phyloP scores from a whole-genome alignment of 2,888 invertebrate genomes.

The Eubasilissa splendida region DNA sequence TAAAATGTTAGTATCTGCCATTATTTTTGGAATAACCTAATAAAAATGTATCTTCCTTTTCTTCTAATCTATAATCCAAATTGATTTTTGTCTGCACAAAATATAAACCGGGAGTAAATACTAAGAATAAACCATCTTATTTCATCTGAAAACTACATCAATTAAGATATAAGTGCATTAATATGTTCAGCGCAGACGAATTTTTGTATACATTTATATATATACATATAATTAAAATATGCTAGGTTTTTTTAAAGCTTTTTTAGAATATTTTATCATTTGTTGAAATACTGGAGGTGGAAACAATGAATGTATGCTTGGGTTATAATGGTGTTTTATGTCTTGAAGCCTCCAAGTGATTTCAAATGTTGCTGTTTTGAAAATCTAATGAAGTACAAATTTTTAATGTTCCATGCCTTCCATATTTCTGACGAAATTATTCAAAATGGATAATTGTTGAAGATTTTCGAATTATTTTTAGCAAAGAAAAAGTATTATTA shows the following conservation, averaged over 20 bases:
- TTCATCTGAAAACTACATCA: constrained; percentile 8
- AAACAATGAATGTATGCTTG: constrained; percentile 5
- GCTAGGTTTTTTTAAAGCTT: constrained; percentile 39
- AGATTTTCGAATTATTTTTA: background rate
- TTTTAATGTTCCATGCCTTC: constrained; percentile 24
- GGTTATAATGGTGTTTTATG: constrained; percentile 10
- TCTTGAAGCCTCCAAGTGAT: constrained; percentile 10
- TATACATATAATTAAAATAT: constrained; percentile 5
- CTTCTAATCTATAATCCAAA: background rate
- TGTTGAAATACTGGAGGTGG: constrained; percentile 2
- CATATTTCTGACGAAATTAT: background rate
- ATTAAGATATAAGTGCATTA: constrained; percentile 21
- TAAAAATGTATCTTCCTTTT: background rate
- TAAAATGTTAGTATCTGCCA: too few relatives aligned
- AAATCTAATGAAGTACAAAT: constrained; percentile 34
- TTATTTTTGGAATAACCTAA: too few relatives aligned
- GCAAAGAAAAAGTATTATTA: background rate
- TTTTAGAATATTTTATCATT: constrained; percentile 23
- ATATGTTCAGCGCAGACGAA: constrained; percentile 19
- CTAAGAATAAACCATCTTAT: background rate
- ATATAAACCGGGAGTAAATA: background rate
- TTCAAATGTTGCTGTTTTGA: constrained; percentile 31
- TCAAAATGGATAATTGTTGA: background rate
- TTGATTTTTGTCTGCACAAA: constrained; percentile 13
- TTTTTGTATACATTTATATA: constrained; percentile 39